Evolutionary conservation across 1,140 invertebrate species (phyloP), one percentile per base, ranked within the genome.

Genomic region (Zaprionus ghesquierei): DNA sequence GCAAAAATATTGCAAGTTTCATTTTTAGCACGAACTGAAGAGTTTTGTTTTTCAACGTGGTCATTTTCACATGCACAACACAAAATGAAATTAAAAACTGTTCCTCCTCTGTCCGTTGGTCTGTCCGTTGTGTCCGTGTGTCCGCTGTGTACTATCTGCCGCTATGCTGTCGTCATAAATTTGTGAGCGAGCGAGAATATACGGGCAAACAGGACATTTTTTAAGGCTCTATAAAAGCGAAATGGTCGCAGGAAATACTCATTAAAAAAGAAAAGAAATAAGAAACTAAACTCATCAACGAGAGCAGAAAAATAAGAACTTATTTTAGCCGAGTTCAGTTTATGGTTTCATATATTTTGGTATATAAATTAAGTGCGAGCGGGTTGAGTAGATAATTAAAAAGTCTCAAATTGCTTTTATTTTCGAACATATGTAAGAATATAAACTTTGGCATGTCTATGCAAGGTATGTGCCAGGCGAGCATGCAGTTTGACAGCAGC

Each of bases 81-180:
- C 23, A 65, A 82, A 82, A 75, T 75, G 44, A 78, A 82, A 82
- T 81, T 78, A 82, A 81, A 81, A 82, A 75, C 41, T 31, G 51
- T 35, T n/a, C 12, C 18, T 35, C 10, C 33, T 13, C 4, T 23
- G 20, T 54, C 59, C 15, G 12, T 29, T 25, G n/a, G 5, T 12
- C n/a, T 1, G 8, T 44, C 18, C 8, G 15, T 10, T 12, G 1
- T 29, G 2, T 20, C 23, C 15, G 23, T 41, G 1, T 1, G 22
- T 44, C 38, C 23, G 44, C 18, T 61, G 27, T 38, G 29, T 51
- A 22, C 9, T 51, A 22, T 61, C 58, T 33, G 18, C 49, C 12
- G 49, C 49, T 51, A 23, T 27, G 76, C 35, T 63, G 58, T 58
- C 62, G 50, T 41, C 56, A 29, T 55, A 65, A 73, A 73, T 77